Evolutionary conservation across 2,113 vertebrate species (phyloP).

Genomic region (Puma concolor): DNA sequence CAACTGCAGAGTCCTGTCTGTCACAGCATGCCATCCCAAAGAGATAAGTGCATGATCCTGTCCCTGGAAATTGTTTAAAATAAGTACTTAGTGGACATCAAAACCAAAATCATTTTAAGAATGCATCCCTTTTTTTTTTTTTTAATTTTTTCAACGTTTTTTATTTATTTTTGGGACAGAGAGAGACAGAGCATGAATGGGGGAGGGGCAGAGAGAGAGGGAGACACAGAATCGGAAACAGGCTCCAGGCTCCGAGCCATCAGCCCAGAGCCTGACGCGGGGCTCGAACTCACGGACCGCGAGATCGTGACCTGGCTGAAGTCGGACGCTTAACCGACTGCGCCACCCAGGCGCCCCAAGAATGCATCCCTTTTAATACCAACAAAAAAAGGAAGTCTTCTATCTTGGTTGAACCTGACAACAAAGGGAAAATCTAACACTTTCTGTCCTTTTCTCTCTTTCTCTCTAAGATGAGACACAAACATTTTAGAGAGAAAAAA

Average conservation of each 20-base stretch:
- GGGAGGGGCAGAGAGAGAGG: too few relatives aligned
- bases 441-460: neutral
- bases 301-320: too few relatives aligned
- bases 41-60: neutral
- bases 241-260: too few relatives aligned
- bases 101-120: neutral
- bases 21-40: neutral
- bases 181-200: too few relatives aligned
- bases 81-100: neutral
- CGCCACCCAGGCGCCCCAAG: too few relatives aligned
- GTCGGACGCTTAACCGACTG: too few relatives aligned
- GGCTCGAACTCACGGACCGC: too few relatives aligned
- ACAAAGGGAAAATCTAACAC: neutral
- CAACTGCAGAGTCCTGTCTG: neutral
- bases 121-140: neutral
- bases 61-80: neutral
- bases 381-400: neutral
- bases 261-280: too few relatives aligned
- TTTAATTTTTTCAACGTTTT: too few relatives aligned
- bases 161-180: too few relatives aligned
- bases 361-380: neutral
- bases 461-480: neutral
- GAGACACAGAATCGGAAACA: too few relatives aligned
- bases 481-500: neutral
- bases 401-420: neutral